Evolutionary conservation across 1,140 invertebrate species (phyloP), one percentile per base, ranked within the genome.

Genomic region (Dreissena rostriformis): DNA sequence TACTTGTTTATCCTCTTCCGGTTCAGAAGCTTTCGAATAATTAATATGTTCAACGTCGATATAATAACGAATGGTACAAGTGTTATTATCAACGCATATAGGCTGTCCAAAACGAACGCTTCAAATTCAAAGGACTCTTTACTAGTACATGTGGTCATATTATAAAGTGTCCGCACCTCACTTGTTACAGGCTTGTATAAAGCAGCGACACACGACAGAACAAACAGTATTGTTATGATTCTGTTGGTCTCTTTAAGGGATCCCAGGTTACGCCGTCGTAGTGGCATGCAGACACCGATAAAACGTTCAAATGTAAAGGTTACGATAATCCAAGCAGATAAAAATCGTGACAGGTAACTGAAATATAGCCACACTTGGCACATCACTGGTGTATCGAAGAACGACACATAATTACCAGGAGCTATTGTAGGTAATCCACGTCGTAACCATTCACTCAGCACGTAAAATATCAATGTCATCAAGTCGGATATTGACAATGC

Each of bases 271-370:
- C 77, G 39, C 22, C 87, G 67, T 55, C 82, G 68, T 19, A 90
- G 65, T 1, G 90, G 88, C 75, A 90, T 87, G 68, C 90, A 91
- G 26, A 91, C 90, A 8, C 90, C 90, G 72, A 91, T 89, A 87
- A 92, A 93, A 8, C 92, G 57, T 81, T 93, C 92, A 57, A 88
- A 81, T 0, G 92, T 92, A 71, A 93, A 93, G 29, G 88, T 86
- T 1, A 91, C 91, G 14, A 93, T 85, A 52, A 93, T 65, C 91
- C 91, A 93, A 8, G 91, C 88, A 0, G 91, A 92, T 28, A 92
- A 55, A 80, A 93, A 92, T 7, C 92, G 86, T 17, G 82, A 88
- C 24, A 89, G 81, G 74, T 92, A 92, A 53, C 86, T 83, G 0
- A 92, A 53, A 77, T 90, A 92, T 10, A 90, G 51, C 10, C 88